Percentiles rank a stretch among this genome's conserved stretches.
phyloP scores from a whole-genome alignment of 2,888 invertebrate genomes.

The Laspeyria flexula region DNA sequence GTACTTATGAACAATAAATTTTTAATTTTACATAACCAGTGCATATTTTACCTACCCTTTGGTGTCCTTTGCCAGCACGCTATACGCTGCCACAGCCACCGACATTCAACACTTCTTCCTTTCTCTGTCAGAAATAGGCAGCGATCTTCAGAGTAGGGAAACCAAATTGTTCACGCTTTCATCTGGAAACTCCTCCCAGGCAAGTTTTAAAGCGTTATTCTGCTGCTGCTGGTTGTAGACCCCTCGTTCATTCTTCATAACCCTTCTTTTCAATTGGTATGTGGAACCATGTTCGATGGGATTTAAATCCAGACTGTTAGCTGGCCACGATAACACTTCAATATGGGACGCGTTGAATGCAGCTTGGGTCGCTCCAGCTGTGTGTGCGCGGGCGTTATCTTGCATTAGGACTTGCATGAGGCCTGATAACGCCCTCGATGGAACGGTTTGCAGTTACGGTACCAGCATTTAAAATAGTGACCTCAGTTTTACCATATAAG shows the following conservation, averaged over 20 bases:
- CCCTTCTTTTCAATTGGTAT: background rate
- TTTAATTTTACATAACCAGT: slow-evolving; percentile 35
- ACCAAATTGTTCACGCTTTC: background rate
- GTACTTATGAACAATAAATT: slow-evolving; percentile 47
- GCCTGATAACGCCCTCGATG: no score
- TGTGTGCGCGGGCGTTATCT: background rate
- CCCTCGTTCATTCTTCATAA: background rate
- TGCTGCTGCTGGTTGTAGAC: background rate
- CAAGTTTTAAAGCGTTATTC: background rate
- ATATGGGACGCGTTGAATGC: background rate
- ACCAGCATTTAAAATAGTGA: no score
- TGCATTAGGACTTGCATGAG: background rate
- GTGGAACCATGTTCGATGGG: background rate
- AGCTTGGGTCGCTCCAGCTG: background rate
- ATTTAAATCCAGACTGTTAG: background rate
- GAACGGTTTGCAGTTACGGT: no score
- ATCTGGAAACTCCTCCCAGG: background rate
- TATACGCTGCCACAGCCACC: no score
- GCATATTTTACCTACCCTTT: slow-evolving; percentile 15
- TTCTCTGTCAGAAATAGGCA: no score
- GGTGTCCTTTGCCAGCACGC: no score
- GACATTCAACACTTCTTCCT: no score
- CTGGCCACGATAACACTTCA: background rate
- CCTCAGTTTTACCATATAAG: no score
- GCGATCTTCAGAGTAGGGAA: no score